Base-by-base conservation (phyloP, 1,140 invertebrate genomes). In the Brachionus calyciflorus region DNA sequence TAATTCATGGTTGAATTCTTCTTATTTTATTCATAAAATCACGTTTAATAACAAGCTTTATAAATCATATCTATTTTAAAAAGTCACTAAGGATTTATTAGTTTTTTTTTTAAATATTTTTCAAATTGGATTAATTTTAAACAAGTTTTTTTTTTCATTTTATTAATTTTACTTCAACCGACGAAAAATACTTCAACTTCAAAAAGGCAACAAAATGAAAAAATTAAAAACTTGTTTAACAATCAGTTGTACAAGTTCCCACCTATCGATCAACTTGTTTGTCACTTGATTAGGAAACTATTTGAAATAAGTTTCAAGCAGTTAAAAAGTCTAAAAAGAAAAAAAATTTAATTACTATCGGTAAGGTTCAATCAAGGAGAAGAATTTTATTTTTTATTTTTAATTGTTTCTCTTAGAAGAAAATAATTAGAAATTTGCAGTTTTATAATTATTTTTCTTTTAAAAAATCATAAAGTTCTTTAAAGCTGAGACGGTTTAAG, bases 191-290 rank as follows among this genome's bases (percentile, higher is more conserved):
- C 55, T 33, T 60, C 14, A 60, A 33, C 28, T 33, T 55, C 53
- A 55, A 55, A 55, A 24, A 24, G 53, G n/a, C n/a, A n/a, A n/a
- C n/a, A 37, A 37, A 37, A 37, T 5, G 9, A 37, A 37, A 37
- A 37, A 37, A 37, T 3, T 37, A 60, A 37, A 28, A 33, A 19
- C 12, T 33, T 33, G 30, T 60, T 37, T 60, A 33, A 17, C 55
- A 60, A 60, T 60, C 55, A 60, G 55, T 60, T 60, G 55, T 60
- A n/a, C 55, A 60, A 17, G 17, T 60, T 60, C 55, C 55, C 55
- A 60, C 55, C 55, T 60, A 60, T 60, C 33, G 55, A 5, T 60
- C 55, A 60, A n/a, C 55, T 60, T 60, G 55, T 60, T 60, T 5
- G 3, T 49, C 17, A n/a, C 14, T 21, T 33, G 53, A 55, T 55